Base-by-base conservation (phyloP, 2,797 vertebrate species). In the Loriculus beryllinus region DNA sequence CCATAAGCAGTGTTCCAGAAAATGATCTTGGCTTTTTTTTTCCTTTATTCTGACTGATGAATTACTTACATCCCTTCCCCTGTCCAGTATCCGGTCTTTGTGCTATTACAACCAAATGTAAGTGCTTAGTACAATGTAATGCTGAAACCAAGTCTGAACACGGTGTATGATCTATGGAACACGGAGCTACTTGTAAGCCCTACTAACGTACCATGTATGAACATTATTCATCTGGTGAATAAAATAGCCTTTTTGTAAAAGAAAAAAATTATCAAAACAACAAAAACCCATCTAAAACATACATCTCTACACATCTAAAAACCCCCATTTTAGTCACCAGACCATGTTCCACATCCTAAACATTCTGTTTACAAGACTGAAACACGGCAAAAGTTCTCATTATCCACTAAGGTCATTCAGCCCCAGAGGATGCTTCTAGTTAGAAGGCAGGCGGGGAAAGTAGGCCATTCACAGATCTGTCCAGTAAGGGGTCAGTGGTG, bases 391-490 rank as follows among this genome's bases (percentile, higher is more conserved):
- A 96, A 93, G 63, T 92, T 96, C 95, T 95, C 77, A 92, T 96
- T 96, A 96, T 84, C 70, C 74, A 86, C 77, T 42, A 84, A 82
- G 80, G 77, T 88, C 87, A 91, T 86, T 93, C 87, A 90, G 82
- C 81, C 86, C 95, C 87, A 84, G 68, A 96, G 87, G 95, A 93
- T 95, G 91, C 82, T 95, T 67, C 89, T 79, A 84, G 91, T 93
- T 88, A 78, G 89, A 90, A 96, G 93, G 92, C 91, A 94, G 93
- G 85, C 77, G 1, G 51, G 62, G 85, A 96, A 95, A 96, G 92
- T 94, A 94, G 94, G 96, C 89, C 95, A 96, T 72, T 94, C 85
- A 86, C 82, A 90, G 87, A 91, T 88, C 89, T 94, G 82, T 79
- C 87, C 91, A 43, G 89, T 40, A 40, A 86, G 79, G 91, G 92